A percentile compares a stretch with the other conserved stretches of the same genome.
phyloP scores from a whole-genome alignment of 2,113 vertebrate species.

The Rhombomys opimus region DNA sequence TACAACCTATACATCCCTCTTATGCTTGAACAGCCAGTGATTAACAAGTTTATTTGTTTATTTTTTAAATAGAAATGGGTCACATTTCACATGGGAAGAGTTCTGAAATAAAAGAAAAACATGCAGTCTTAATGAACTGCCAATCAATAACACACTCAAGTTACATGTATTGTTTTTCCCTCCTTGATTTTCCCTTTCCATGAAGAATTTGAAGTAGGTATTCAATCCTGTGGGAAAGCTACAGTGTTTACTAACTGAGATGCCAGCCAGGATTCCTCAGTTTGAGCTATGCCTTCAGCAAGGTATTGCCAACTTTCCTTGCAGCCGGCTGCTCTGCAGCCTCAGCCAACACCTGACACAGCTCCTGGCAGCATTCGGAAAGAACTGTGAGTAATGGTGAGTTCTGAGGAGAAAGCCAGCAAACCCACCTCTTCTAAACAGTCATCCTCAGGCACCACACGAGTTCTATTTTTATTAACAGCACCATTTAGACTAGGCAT shows the following conservation, averaged over 20 bases:
- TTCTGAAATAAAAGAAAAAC: slow-evolving; percentile 66
- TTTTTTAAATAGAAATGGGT: background rate
- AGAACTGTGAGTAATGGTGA: slow-evolving; percentile 39
- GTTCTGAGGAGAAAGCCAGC: background rate
- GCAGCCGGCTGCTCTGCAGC: slow-evolving; percentile 63
- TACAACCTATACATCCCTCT: background rate
- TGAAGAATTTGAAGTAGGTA: slow-evolving; percentile 54
- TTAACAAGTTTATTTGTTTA: background rate
- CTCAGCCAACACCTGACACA: slow-evolving; percentile 24
- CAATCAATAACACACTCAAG: slow-evolving; percentile 33
- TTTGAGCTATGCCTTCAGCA: slow-evolving; percentile 57
- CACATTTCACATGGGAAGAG: background rate
- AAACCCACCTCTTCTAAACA: slow-evolving; percentile 42
- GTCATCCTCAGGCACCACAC: slow-evolving; percentile 41
- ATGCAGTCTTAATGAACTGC: slow-evolving; percentile 23
- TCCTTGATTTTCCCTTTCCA: slow-evolving; percentile 47
- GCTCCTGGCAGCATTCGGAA: slow-evolving; percentile 51
- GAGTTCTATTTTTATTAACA: slow-evolving; percentile 70
- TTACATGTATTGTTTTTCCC: background rate
- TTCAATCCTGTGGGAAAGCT: slow-evolving; percentile 52
- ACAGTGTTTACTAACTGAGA: slow-evolving; percentile 69
- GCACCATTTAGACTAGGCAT: slow-evolving; percentile 64
- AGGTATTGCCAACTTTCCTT: slow-evolving; percentile 69
- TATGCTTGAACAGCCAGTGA: background rate
- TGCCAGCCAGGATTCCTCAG: slow-evolving; percentile 58